A percentile compares a stretch with the other conserved stretches of the same genome.
These are phyloP conservation scores for Ispidina lecontei DNA, from an alignment of 2,797 vertebrate genomes.

Conservation along the genomic window DNA sequence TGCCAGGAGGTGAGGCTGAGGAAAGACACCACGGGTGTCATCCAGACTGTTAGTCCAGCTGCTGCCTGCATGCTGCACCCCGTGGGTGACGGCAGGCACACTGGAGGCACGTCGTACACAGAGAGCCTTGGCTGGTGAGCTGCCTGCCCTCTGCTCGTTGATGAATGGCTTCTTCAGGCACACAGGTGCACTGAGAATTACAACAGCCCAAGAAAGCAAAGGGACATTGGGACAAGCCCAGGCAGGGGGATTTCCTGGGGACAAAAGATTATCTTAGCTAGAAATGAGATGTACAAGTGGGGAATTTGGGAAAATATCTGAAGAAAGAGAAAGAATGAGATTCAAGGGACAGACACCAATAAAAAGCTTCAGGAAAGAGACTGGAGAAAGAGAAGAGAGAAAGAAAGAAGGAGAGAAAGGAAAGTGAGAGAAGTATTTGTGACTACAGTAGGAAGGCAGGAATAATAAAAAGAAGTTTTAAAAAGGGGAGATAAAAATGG, in stretches of 20 bases:
- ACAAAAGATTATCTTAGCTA: slow-evolving; percentile 21
- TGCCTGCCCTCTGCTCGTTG: neutral
- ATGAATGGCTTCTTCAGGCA: slow-evolving; percentile 44
- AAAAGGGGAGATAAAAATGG: neutral
- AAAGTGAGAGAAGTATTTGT: neutral
- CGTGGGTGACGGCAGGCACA: neutral
- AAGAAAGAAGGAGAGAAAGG: neutral
- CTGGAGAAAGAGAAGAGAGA: neutral
- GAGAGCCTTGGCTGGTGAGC: neutral
- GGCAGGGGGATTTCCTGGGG: slow-evolving; percentile 20
- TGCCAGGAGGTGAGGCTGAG: neutral
- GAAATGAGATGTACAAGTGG: neutral
- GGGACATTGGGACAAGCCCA: slow-evolving; percentile 28
- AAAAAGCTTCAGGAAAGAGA: neutral
- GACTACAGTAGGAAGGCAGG: neutral
- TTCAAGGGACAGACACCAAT: neutral
- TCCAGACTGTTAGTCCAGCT: neutral
- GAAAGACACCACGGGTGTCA: neutral
- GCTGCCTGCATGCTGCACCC: neutral
- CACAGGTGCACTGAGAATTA: slow-evolving; percentile 9
- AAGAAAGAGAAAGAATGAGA: neutral
- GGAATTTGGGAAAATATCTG: neutral
- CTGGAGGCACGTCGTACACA: neutral
- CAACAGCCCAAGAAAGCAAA: slow-evolving; percentile 37
- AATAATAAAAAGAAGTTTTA: neutral